Evolutionary conservation across 2,113 vertebrate genomes (phyloP).

Genomic region (Crotophaga sulcirostris): DNA sequence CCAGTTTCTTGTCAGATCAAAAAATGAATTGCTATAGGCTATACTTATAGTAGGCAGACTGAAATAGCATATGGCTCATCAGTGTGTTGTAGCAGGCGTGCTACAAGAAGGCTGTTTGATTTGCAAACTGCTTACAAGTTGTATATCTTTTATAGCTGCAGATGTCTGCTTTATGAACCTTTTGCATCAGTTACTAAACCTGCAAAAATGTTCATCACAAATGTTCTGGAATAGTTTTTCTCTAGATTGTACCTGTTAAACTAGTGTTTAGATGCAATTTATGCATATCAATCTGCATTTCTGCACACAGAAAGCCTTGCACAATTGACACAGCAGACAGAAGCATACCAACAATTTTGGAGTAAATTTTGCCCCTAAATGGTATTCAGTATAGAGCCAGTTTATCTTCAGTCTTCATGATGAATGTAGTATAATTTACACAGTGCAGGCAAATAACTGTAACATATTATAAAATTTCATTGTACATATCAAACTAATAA

Average conservation of each 20-base stretch:
- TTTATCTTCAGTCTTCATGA: neutral
- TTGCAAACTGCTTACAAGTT: neutral
- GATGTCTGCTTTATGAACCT: neutral
- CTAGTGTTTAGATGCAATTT: neutral
- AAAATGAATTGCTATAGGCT: neutral
- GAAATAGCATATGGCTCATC: neutral
- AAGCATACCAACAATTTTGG: neutral
- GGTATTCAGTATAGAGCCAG: neutral
- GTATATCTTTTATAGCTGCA: neutral
- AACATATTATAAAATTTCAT: neutral
- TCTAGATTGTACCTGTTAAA: neutral
- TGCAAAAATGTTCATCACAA: neutral
- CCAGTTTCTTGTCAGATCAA: neutral
- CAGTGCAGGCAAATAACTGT: neutral
- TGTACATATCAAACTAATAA: neutral
- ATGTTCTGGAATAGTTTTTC: neutral
- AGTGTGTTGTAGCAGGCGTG: neutral
- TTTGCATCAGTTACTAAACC: neutral
- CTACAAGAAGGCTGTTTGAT: neutral
- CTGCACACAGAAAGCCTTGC: neutral
- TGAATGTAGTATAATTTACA: neutral
- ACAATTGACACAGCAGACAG: neutral
- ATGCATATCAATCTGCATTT: neutral
- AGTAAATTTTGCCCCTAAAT: constrained; percentile 13
- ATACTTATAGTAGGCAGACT: neutral